Evolutionary conservation across 2,797 vertebrate species (phyloP), one percentile per base, ranked within the genome.

Genomic region (Heliangelus exortis): DNA sequence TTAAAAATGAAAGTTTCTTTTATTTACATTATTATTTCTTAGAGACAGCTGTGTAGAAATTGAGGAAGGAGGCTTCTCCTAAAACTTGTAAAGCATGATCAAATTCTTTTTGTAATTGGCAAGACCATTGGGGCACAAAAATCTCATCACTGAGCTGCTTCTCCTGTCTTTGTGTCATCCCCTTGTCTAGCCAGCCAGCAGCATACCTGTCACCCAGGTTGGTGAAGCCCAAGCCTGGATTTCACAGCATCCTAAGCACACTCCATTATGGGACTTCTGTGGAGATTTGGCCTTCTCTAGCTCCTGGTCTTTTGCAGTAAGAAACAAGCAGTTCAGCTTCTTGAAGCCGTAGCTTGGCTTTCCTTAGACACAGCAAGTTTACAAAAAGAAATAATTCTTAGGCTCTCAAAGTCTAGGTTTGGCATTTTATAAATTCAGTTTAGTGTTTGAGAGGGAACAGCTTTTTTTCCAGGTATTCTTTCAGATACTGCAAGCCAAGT

Each of bases 201-300:
- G 12, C 15, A 25, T 21, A 61, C 55, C 21, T 77, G 66, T 39
- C 65, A 53, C 39, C 28, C 21, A 18, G 6, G 1, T 0, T 74
- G 48, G 39, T 77, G n/a, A 69, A 84, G 7, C 25, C 36, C 8
- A 74, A n/a, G 19, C 23, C 51, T 77, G 45, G 15, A 25, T 75
- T 85, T 82, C 33, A 67, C n/a, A 0, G 1, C 4, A 10, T 12
- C 23, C 25, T 53, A 66, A 10, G 29, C 18, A 17, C 8, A 8
- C 9, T 45, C 53, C 6, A 1, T 15, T 12, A n/a, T n/a, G 26
- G 0, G 7, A 50, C 23, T 51, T 73, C 18, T 48, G 12, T 18
- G 16, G 21, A 57, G 41, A 4, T 10, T 50, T 61, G 15, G 20
- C 48, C 41, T 89, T 11, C 10, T 3, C 31, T 50, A 57, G 61